Percentiles rank a stretch among this genome's conserved stretches.
These are phyloP conservation scores for Formica selysi DNA, from an alignment of 1,140 invertebrate genomes.

Conservation along the genomic window DNA sequence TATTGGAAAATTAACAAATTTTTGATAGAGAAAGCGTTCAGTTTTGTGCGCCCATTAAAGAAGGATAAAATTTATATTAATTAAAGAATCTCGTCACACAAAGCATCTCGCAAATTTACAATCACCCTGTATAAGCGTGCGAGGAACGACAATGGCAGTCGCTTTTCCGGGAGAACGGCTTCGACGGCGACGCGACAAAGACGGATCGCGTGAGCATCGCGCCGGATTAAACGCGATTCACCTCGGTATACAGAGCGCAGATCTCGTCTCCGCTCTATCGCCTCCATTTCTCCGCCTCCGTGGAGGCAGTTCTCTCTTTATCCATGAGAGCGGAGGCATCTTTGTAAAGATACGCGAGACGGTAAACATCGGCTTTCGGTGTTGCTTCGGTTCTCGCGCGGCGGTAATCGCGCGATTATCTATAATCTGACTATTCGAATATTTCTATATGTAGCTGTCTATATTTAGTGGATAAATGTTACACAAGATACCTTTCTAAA, in stretches of 20 bases:
- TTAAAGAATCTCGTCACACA: neutral
- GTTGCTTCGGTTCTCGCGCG: neutral
- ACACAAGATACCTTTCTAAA: no score
- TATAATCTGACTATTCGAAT: neutral
- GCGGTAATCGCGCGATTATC: slow-evolving; percentile 11
- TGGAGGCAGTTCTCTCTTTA: neutral
- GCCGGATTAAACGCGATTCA: slow-evolving; percentile 40
- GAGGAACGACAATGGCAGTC: slow-evolving; percentile 17
- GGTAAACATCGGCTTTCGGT: slow-evolving; percentile 31
- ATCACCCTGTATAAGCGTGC: neutral
- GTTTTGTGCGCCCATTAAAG: neutral
- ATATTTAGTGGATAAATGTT: neutral
- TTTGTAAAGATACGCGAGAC: slow-evolving; percentile 27
- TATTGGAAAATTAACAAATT: slow-evolving; percentile 7
- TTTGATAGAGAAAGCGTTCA: neutral
- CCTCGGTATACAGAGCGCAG: slow-evolving; percentile 16
- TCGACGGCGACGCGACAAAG: slow-evolving; percentile 10
- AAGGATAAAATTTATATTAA: neutral
- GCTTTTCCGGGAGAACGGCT: neutral
- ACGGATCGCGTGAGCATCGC: slow-evolving; percentile 29
- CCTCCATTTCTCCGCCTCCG: slow-evolving; percentile 12
- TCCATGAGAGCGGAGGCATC: neutral
- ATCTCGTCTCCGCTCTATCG: slow-evolving; percentile 14
- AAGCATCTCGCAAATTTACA: neutral
- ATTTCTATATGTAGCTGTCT: neutral